Base-by-base conservation (phyloP, 2,113 vertebrate species). In the Boulengeromyrus knoepffleri region DNA sequence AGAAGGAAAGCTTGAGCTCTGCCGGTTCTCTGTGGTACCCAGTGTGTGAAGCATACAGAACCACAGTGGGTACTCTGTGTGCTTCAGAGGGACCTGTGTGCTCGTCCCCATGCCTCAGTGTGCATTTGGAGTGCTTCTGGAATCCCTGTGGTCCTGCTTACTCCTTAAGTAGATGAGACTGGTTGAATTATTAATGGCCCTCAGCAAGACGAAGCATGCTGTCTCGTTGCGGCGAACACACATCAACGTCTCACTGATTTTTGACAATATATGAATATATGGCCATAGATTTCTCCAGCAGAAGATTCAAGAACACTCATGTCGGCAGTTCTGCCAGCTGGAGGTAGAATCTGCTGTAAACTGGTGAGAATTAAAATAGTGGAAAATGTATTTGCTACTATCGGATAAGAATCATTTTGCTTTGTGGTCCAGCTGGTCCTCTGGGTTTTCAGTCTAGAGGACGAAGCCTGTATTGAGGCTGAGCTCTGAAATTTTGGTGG, bases 91-190 rank as follows among this genome's bases (percentile, higher is more conserved):
- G 45, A 47, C 83, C 74, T 39, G 74, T 85, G 8, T 21, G 21
- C 83, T 85, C 45, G 3, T 87, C 85, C 36, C 12, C 49, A 50
- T 53, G 27, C 85, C 49, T 36, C 27, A 27, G 24, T 19, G 36
- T 56, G 39, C n/a, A 62, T 24, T 70, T 56, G n/a, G 88, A 77
- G 58, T 49, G 58, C 3, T 45, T 52, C 21, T 80, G 42, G 42
- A 24, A n/a, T 39, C 39, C 49, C 36, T 56, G n/a, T 42, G 39
- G 49, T 10, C 36, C 45, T 27, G 58, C n/a, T 36, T 27, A 27
- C 77, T 89, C 85, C 49, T 27, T 85, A 19, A 58, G 85, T 85
- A 89, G 90, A 89, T 89, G 88, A 91, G 53, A 77, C 31, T 46
- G 49, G 85, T 42, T 91, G 70, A 84, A 89, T 88, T 66, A 89